phyloP scores from a whole-genome alignment of 1,140 invertebrate genomes.

The Hycleus cichorii region DNA sequence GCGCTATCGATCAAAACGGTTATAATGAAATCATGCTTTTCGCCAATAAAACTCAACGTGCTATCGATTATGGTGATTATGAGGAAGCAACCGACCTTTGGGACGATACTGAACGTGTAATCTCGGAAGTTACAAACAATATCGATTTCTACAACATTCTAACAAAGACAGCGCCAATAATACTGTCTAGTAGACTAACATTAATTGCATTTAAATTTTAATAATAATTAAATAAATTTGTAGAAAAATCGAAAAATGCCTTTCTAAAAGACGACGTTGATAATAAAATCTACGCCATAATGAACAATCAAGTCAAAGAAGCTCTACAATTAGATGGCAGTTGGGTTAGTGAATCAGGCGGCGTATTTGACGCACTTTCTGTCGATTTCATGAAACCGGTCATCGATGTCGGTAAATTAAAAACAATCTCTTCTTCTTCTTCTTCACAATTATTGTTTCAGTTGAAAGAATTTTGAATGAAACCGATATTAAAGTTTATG shows the following conservation, averaged over 20 bases:
- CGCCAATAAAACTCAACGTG: constrained; percentile 45
- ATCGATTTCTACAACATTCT: constrained; percentile 80
- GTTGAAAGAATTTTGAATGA: constrained; percentile 64
- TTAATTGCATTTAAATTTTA: neutral
- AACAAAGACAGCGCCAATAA: constrained; percentile 37
- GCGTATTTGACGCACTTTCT: constrained; percentile 55
- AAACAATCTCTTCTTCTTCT: neutral
- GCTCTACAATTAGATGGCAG: constrained; percentile 56
- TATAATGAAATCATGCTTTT: constrained; percentile 46
- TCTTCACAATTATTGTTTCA: constrained; percentile 37
- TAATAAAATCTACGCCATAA: constrained; percentile 49
- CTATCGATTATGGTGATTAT: constrained; percentile 50
- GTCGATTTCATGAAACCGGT: constrained; percentile 83
- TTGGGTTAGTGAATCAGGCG: constrained; percentile 55
- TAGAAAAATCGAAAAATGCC: constrained; percentile 7
- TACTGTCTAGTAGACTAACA: neutral
- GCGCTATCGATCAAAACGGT: constrained; percentile 55
- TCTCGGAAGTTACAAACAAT: constrained; percentile 48
- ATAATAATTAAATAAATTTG: neutral
- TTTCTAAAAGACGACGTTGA: constrained; percentile 29
- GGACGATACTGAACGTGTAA: constrained; percentile 52
- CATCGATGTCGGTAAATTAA: constrained; percentile 49
- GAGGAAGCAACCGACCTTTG: constrained; percentile 55
- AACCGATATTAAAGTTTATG: constrained; percentile 57
- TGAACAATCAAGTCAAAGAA: constrained; percentile 62